These are phyloP conservation scores for Ifrita kowaldi DNA, from an alignment of 2,113 vertebrate species.

Conservation along the genomic window DNA sequence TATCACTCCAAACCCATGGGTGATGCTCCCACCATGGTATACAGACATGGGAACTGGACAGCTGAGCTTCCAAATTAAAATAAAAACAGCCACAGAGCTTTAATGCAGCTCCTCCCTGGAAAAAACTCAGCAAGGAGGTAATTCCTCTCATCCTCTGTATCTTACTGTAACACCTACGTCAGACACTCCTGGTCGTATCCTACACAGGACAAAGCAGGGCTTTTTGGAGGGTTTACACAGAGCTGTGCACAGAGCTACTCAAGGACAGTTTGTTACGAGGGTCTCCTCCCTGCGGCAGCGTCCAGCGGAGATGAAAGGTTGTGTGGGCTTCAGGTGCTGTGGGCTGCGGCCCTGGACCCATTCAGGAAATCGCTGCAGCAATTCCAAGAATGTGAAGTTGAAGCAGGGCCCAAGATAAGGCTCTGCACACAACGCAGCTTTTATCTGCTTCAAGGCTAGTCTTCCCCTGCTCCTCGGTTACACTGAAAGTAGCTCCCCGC, in stretches of 20 bases:
- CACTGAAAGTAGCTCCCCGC: fast-evolving
- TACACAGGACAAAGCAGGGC: fast-evolving
- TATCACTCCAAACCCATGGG: not conserved
- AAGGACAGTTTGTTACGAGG: not conserved
- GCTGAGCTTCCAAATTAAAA: not conserved
- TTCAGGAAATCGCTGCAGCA: not conserved
- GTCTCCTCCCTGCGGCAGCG: fast-evolving
- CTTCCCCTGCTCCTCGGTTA: not conserved
- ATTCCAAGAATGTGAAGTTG: not conserved
- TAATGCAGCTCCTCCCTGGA: no score
- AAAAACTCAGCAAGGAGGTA: fast-evolving
- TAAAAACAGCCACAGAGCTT: not conserved
- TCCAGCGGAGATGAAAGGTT: not conserved
- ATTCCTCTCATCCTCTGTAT: fast-evolving
- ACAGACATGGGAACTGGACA: not conserved
- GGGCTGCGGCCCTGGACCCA: not conserved
- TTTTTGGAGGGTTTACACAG: no score
- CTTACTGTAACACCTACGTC: fast-evolving
- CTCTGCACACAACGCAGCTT: not conserved
- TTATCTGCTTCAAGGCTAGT: constrained; percentile 38
- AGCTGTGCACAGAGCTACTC: not conserved
- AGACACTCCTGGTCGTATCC: fast-evolving
- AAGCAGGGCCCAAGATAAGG: not conserved
- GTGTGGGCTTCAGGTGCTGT: not conserved
- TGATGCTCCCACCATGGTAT: not conserved